A percentile compares a stretch with the other conserved stretches of the same genome.
Conservation (phyloP, 2,888 invertebrate species). For the Leptodirus hochenwartii region DNA sequence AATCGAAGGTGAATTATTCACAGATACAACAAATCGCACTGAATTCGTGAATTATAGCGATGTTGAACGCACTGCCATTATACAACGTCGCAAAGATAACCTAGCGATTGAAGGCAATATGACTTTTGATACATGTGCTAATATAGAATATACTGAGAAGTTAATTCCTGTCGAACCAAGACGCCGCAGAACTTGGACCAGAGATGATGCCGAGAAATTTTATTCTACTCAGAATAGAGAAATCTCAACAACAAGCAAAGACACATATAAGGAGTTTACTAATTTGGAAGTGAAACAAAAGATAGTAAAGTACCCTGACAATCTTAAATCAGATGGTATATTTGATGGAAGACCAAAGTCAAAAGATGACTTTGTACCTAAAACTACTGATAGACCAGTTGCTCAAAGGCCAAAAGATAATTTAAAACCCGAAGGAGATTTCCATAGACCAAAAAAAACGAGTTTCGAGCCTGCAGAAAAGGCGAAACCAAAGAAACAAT, state of each 20-base stretch:
- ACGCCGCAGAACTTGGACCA: slow-evolving; percentile 49
- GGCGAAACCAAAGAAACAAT: slow-evolving; percentile 19
- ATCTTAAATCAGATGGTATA: slow-evolving; percentile 31
- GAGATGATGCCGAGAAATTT: slow-evolving; percentile 53
- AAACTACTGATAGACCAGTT: slow-evolving; percentile 22
- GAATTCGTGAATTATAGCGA: slow-evolving; percentile 45
- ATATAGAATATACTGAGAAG: slow-evolving; percentile 43
- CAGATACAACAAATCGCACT: slow-evolving; percentile 46
- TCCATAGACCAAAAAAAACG: slow-evolving; percentile 22
- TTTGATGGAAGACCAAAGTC: slow-evolving; percentile 30
- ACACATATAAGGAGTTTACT: slow-evolving; percentile 44
- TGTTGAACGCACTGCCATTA: slow-evolving; percentile 38
- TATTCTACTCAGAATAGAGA: slow-evolving; percentile 38
- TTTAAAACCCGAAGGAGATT: slow-evolving; percentile 29
- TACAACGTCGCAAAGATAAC: slow-evolving; percentile 43
- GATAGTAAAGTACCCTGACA: slow-evolving; percentile 27
- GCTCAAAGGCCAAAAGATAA: slow-evolving; percentile 29
- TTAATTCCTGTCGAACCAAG: slow-evolving; percentile 33
- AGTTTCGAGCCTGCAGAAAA: slow-evolving; percentile 22
- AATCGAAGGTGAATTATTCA: slow-evolving; percentile 52
- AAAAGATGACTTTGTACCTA: slow-evolving; percentile 26
- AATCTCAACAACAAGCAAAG: slow-evolving; percentile 46
- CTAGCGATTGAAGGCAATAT: slow-evolving; percentile 49
- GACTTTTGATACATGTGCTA: slow-evolving; percentile 44
- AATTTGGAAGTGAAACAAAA: slow-evolving; percentile 33